phyloP scores from a whole-genome alignment of 1,140 invertebrate species.

The Mactra quadrangularis region DNA sequence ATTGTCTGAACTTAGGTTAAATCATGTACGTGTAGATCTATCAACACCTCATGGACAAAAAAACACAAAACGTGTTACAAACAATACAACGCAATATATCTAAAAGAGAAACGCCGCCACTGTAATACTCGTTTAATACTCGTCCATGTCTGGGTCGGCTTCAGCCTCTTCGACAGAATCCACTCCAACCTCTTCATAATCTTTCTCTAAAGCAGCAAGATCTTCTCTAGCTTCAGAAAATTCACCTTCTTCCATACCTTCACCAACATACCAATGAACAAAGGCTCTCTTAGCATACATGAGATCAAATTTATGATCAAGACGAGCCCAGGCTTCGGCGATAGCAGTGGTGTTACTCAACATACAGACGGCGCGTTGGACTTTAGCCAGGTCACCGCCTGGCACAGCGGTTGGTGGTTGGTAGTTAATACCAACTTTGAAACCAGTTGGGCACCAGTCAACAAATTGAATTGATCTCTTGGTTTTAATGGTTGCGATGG shows the following conservation, averaged over 20 bases:
- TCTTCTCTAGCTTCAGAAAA: slow-evolving; percentile 92
- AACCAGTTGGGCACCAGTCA: too few relatives aligned
- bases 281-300: too few relatives aligned
- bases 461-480: slow-evolving; percentile 83
- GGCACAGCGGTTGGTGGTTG: slow-evolving; percentile 89
- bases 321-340: too few relatives aligned
- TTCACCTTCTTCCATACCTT: slow-evolving; percentile 89
- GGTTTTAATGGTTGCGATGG: slow-evolving; percentile 87
- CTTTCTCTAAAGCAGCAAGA: slow-evolving; percentile 87
- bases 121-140: too few relatives aligned
- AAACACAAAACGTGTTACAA: too few relatives aligned
- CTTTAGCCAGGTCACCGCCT: slow-evolving; percentile 89
- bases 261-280: slow-evolving; percentile 81
- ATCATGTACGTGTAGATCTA: too few relatives aligned
- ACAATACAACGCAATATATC: too few relatives aligned
- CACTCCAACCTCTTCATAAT: slow-evolving; percentile 67
- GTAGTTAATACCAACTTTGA: too few relatives aligned
- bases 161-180: slow-evolving; percentile 62
- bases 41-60: too few relatives aligned
- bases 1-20: too few relatives aligned
- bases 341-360: slow-evolving; percentile 89
- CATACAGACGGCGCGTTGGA: slow-evolving; percentile 84
- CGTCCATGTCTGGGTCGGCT: slow-evolving; percentile 55
- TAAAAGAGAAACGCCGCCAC: too few relatives aligned
- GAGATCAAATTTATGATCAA: too few relatives aligned